Evolutionary conservation across 2,797 vertebrate genomes (phyloP).

Genomic region (Halcyon chelicuti): DNA sequence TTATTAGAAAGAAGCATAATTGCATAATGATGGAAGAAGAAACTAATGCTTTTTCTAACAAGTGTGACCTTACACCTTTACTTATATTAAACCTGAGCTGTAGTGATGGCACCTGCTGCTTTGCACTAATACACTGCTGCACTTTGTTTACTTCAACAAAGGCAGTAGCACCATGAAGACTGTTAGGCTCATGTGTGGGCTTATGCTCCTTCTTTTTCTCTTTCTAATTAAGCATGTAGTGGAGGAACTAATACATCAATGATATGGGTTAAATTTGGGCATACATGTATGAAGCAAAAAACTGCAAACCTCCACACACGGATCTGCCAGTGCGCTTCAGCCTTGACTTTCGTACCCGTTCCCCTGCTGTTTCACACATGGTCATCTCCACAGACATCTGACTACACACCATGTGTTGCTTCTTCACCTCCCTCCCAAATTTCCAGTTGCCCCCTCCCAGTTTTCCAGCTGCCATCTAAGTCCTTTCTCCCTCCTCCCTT

Average conservation of each 20-base stretch:
- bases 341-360: neutral
- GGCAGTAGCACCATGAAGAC: neutral
- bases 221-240: neutral
- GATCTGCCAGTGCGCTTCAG: neutral
- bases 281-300: neutral
- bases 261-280: neutral
- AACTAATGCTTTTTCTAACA: neutral
- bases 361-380: neutral
- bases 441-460: neutral
- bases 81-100: neutral
- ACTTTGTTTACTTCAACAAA: neutral
- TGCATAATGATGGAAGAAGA: neutral
- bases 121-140: neutral
- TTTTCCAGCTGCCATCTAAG: neutral
- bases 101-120: neutral
- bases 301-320: neutral
- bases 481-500: neutral
- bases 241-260: neutral
- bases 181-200: neutral
- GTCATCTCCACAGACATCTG: neutral
- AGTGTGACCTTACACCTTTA: neutral
- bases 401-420: neutral
- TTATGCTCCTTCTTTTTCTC: neutral
- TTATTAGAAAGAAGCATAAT: neutral
- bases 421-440: neutral